Percentiles rank a stretch among this genome's conserved stretches.
Conservation (phyloP, 2,113 vertebrate genomes). For the Heterotilapia buettikoferi region DNA sequence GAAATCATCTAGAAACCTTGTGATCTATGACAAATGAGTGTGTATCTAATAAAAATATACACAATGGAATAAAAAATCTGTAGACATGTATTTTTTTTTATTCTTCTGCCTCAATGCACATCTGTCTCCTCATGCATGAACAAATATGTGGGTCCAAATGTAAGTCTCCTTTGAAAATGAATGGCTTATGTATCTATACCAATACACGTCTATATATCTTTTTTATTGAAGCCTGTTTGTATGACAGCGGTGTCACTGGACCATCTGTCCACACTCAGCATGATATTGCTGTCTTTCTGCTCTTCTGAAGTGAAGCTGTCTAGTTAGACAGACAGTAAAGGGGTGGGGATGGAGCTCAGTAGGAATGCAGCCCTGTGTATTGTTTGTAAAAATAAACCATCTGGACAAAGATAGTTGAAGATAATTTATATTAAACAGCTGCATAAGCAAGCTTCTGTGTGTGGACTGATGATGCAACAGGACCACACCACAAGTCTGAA, state of each 20-base stretch:
- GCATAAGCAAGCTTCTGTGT: constrained; percentile 90
- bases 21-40: constrained; percentile 79
- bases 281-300: constrained; percentile 39
- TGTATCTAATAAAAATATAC: constrained; percentile 65
- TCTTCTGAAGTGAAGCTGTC: constrained; percentile 63
- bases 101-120: constrained; percentile 19
- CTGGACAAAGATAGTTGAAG: constrained; percentile 86
- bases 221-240: constrained; percentile 73
- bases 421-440: constrained; percentile 98
- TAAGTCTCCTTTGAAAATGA: constrained; percentile 44
- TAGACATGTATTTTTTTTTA: constrained; percentile 24
- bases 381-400: constrained; percentile 99
- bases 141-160: background rate
- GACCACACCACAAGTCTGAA: constrained; percentile 75
- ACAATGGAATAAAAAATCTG: constrained; percentile 46
- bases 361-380: constrained; percentile 88
- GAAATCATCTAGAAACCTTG: constrained; percentile 78
- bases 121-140: constrained; percentile 46
- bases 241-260: constrained; percentile 75
- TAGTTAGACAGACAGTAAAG: constrained; percentile 70
- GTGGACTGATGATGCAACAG: constrained; percentile 68
- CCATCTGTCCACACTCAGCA: constrained; percentile 84
- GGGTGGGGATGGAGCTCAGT: constrained; percentile 71
- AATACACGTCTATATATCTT: constrained; percentile 66
- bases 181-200: constrained; percentile 67